phyloP scores from a whole-genome alignment of 2,113 vertebrate genomes.

The Zosterops borbonicus region DNA sequence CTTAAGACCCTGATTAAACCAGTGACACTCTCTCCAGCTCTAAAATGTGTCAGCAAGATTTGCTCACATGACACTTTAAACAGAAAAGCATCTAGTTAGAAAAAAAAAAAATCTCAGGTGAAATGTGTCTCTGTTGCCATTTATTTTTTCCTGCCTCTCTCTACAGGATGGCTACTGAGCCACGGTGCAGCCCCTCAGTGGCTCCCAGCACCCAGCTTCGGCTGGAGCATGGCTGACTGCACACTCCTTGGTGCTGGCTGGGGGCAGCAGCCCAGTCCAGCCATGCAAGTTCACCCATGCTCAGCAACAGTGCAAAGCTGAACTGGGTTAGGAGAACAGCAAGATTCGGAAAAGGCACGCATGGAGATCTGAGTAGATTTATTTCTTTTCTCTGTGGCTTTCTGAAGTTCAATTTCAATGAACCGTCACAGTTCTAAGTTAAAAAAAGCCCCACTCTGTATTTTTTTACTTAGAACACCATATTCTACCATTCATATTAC shows the following conservation, averaged over 20 bases:
- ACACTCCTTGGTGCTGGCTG: neutral
- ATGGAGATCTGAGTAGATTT: neutral
- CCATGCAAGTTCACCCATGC: neutral
- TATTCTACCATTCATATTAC: neutral
- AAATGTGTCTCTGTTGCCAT: neutral
- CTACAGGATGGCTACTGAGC: neutral
- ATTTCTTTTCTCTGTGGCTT: neutral
- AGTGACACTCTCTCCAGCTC: neutral
- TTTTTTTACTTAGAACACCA: neutral
- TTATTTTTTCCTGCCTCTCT: neutral
- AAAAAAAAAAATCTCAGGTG: neutral
- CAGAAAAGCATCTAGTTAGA: neutral
- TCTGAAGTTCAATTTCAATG: neutral
- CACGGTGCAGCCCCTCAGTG: neutral
- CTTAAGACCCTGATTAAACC: neutral
- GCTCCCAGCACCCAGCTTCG: neutral
- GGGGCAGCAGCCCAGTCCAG: neutral
- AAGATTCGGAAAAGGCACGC: neutral
- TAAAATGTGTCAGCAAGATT: neutral
- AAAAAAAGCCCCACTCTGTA: neutral
- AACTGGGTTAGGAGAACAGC: neutral
- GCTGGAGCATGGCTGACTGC: neutral
- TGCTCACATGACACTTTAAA: neutral
- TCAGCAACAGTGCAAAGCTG: neutral
- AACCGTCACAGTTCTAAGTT: neutral